phyloP scores from a whole-genome alignment of 2,797 vertebrate species.

The Pseudochirops corinnae region DNA sequence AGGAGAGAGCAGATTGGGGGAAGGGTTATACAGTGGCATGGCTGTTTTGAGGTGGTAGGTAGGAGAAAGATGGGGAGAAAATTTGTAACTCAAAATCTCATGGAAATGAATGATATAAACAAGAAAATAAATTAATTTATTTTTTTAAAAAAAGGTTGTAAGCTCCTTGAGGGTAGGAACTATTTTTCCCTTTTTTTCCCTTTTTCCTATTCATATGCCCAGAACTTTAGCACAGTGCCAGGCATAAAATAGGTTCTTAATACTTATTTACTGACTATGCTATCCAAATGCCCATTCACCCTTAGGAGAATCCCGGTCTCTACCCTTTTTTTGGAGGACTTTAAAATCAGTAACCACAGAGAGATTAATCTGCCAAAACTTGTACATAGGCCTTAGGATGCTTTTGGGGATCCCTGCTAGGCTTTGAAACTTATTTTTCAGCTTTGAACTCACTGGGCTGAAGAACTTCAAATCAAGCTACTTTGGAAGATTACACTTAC shows the following conservation, averaged over 20 bases:
- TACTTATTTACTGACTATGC: background rate
- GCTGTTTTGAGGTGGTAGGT: too few species aligned
- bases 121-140: too few species aligned
- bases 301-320: background rate
- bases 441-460: background rate
- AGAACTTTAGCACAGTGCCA: background rate
- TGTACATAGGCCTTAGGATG: background rate
- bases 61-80: too few species aligned
- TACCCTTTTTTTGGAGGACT: background rate
- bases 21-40: too few species aligned
- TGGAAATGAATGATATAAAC: too few species aligned
- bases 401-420: background rate
- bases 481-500: background rate
- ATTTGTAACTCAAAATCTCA: too few species aligned
- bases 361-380: background rate
- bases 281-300: background rate
- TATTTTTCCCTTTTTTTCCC: too few species aligned
- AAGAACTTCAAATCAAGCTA: background rate
- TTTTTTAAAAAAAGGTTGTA: background rate
- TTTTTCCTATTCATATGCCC: background rate
- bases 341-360: background rate
- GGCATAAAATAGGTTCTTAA: background rate
- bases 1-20: too few species aligned
- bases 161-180: background rate
- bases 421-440: background rate